Base-by-base conservation (phyloP, 2,797 vertebrate genomes). In the Gallinago stenura region DNA sequence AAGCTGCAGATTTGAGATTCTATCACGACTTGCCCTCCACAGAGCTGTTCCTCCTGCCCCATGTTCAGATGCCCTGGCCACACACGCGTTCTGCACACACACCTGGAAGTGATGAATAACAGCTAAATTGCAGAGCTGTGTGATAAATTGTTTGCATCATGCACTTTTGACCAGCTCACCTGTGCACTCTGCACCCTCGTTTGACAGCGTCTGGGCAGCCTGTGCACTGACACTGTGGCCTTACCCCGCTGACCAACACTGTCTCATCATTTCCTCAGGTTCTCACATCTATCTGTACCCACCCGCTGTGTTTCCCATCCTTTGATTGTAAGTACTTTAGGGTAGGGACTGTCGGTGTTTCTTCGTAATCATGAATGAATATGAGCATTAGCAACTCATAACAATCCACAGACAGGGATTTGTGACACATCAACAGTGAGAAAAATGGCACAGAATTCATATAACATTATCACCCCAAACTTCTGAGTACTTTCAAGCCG, bases 31-130 rank as follows among this genome's bases (percentile, higher is more conserved):
- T 48, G 22, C 46, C 37, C 12, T 68, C 33, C 17, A 6, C 41
- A 46, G 46, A 73, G 53, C 58, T 54, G 33, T 39, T 81, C 22
- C 22, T 87, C 53, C 72, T n/a, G 53, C 33, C 24, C n/a, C 5
- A 0, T 28, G 16, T n/a, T 56, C 24, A 6, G 35, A 5, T 58
- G 43, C 17, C 48, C n/a, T 18, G 26, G 39, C 45, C 31, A 5
- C 9, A 48, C n/a, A 9, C 8, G 0, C 0, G 0, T 17, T 35
- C 46, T 66, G 31, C 82, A 50, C n/a, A 14, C 68, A 25, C 70
- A 39, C 65, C 60, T 30, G 25, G 25, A 48, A 31, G 51, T 58
- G 77, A 70, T 17, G 16, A 30, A 33, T 26, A 77, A 13, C 21
- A 33, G 58, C 35, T 5, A 16, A 31, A 1, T 28, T 24, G 26